Conservation (phyloP, 2,113 vertebrate species). For the Vimba vimba region DNA sequence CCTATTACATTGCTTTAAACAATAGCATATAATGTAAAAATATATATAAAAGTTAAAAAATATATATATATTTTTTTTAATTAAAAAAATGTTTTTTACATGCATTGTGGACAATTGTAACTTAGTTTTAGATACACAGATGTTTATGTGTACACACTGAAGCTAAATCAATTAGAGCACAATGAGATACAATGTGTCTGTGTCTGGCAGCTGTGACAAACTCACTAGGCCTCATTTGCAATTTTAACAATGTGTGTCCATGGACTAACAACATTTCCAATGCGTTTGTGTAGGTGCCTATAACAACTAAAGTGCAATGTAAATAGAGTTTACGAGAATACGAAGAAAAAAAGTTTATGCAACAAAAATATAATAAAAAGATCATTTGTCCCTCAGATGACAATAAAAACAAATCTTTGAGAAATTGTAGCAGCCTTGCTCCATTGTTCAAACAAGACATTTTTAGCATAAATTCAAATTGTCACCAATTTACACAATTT, state of each 20-base stretch:
- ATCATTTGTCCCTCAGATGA: background rate
- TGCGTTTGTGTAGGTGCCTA: background rate
- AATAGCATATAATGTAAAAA: background rate
- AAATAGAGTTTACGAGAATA: background rate
- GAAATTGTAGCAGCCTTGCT: background rate
- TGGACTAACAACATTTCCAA: constrained; percentile 1
- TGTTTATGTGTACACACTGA: constrained; percentile 14
- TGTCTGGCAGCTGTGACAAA: constrained; percentile 41
- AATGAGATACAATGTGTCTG: constrained; percentile 33
- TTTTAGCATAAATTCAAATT: constrained; percentile 16
- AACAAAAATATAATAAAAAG: background rate
- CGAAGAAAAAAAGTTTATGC: background rate
- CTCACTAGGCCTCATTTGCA: constrained; percentile 42
- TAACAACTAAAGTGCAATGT: background rate
- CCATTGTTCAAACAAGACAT: constrained; percentile 2
- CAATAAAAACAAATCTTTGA: background rate
- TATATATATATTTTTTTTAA: background rate
- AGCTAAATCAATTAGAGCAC: constrained; percentile 17
- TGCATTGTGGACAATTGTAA: background rate
- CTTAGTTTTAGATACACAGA: background rate
- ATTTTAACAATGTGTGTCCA: constrained; percentile 29
- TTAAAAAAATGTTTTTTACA: background rate
- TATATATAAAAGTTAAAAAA: background rate
- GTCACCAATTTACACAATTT: background rate
- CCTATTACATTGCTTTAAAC: background rate